phyloP scores from a whole-genome alignment of 1,140 invertebrate genomes.

The Penaeus vannamei region DNA sequence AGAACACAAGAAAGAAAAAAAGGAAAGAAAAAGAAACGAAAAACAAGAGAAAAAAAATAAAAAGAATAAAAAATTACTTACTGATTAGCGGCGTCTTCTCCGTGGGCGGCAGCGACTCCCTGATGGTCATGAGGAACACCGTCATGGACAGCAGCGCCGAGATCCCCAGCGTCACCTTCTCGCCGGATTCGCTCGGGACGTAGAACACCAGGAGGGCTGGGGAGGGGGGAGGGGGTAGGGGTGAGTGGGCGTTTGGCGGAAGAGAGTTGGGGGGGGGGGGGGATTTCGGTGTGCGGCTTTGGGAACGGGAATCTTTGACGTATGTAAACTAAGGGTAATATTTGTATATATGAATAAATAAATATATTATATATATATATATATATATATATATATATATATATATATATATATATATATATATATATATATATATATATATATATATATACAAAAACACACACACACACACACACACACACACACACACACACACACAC shows the following conservation, averaged over 20 bases:
- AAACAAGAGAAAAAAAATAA: background rate
- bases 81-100: slow-evolving; percentile 93
- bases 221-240: slow-evolving; percentile 35
- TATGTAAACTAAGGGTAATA: no score
- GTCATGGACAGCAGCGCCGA: slow-evolving; percentile 93
- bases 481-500: no score
- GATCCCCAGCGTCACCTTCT: slow-evolving; percentile 90
- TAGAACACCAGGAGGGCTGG: slow-evolving; percentile 91
- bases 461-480: no score
- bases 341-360: no score
- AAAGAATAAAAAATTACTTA: slow-evolving; percentile 73
- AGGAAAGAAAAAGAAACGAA: slow-evolving; percentile 21
- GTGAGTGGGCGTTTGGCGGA: background rate
- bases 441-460: no score
- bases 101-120: slow-evolving; percentile 91
- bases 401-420: no score
- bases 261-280: background rate
- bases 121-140: slow-evolving; percentile 93
- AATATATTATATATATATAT: no score
- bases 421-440: no score
- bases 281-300: background rate
- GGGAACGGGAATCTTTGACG: background rate
- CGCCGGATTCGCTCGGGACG: slow-evolving; percentile 91
- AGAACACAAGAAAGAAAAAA: background rate
- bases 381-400: no score